phyloP scores from a whole-genome alignment of 2,888 invertebrate species.

The Euzetes globulus region DNA sequence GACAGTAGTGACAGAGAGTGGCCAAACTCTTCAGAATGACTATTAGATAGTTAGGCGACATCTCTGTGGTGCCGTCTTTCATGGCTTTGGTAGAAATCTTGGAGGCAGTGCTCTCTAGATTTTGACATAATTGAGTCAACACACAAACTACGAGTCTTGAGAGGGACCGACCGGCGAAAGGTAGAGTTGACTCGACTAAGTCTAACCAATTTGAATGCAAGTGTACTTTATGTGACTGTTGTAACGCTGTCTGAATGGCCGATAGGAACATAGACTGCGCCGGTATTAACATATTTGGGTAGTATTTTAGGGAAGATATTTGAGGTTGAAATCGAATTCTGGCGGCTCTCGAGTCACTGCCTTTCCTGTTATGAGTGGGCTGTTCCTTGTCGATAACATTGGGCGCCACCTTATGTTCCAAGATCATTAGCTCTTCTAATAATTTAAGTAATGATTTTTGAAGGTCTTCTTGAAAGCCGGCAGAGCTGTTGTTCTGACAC shows the following conservation, averaged over 20 bases:
- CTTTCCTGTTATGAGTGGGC: slow-evolving; percentile 29
- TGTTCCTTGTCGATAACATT: slow-evolving; percentile 26
- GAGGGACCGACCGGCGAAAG: slow-evolving; percentile 67
- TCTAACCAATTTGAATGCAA: slow-evolving; percentile 75
- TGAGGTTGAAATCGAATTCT: slow-evolving; percentile 36
- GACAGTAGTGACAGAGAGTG: slow-evolving; percentile 68
- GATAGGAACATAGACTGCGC: slow-evolving; percentile 76
- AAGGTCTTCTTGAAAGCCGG: slow-evolving; percentile 38
- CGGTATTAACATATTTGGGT: slow-evolving; percentile 54
- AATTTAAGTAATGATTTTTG: slow-evolving; percentile 37
- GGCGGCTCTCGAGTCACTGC: slow-evolving; percentile 35
- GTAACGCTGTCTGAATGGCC: slow-evolving; percentile 66
- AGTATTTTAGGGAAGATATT: slow-evolving; percentile 41
- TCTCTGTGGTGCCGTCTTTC: slow-evolving; percentile 34
- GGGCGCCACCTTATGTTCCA: slow-evolving; percentile 33
- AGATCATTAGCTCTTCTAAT: slow-evolving; percentile 37
- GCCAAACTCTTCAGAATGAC: slow-evolving; percentile 70
- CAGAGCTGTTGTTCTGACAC: background rate
- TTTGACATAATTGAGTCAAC: slow-evolving; percentile 68
- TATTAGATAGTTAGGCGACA: slow-evolving; percentile 67
- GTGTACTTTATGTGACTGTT: slow-evolving; percentile 60
- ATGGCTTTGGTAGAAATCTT: slow-evolving; percentile 11
- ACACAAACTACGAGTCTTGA: slow-evolving; percentile 68
- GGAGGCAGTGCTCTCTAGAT: slow-evolving; percentile 56
- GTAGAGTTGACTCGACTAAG: slow-evolving; percentile 68